phyloP scores from a whole-genome alignment of 2,888 invertebrate genomes.

The Trachelus troglodyta region DNA sequence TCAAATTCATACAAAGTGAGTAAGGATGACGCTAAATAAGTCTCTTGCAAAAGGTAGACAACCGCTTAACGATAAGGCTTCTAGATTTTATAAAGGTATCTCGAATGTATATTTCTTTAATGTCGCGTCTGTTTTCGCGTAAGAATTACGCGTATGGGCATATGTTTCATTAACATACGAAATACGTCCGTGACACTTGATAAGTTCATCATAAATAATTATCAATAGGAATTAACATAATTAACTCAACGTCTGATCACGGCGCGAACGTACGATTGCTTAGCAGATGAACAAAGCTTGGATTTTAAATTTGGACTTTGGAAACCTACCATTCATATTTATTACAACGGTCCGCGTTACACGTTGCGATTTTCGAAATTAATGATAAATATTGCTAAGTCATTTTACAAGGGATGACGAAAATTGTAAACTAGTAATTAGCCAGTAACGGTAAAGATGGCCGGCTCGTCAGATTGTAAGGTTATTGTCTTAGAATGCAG shows the following conservation, averaged over 20 bases:
- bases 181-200: neutral
- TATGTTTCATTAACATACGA: neutral
- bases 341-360: neutral
- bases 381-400: neutral
- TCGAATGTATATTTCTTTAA: neutral
- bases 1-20: neutral
- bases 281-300: neutral
- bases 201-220: neutral
- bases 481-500: conserved; percentile 44
- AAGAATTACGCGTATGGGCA: neutral
- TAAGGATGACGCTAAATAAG: neutral
- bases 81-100: neutral
- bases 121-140: neutral
- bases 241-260: neutral
- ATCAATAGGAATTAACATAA: neutral
- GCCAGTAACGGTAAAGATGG: neutral
- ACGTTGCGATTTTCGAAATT: neutral
- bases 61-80: too few relatives aligned
- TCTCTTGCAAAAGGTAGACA: neutral
- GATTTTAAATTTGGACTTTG: neutral
- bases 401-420: neutral
- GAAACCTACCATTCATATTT: neutral
- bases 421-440: neutral
- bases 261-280: neutral
- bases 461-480: conserved; percentile 9